Conservation (phyloP, 2,888 invertebrate genomes). For the Drosophila engyochracea region DNA sequence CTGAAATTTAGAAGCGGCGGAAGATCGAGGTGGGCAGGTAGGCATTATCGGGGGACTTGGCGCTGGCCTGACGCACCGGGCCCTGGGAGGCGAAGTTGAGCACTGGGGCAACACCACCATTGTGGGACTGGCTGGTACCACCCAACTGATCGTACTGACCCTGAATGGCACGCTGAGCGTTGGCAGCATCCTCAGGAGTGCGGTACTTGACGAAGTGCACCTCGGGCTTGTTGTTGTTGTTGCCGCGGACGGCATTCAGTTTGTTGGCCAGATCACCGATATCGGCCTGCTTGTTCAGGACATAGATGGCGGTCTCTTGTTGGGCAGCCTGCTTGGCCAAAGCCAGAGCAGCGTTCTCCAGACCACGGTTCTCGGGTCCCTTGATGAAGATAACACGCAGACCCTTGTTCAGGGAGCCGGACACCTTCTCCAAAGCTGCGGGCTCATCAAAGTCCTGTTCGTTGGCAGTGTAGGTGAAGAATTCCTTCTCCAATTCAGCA, state of each 20-base stretch:
- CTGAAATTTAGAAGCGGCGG: constrained; percentile 71
- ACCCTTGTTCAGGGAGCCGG: constrained; percentile 74
- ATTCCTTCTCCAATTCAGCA: constrained; percentile 82
- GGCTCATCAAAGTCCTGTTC: constrained; percentile 80
- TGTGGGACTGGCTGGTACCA: constrained; percentile 64
- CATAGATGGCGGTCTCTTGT: constrained; percentile 82
- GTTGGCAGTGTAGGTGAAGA: constrained; percentile 82
- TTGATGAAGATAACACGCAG: constrained; percentile 84
- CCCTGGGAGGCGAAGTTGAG: constrained; percentile 79
- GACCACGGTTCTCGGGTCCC: constrained; percentile 82
- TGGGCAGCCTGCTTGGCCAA: constrained; percentile 78
- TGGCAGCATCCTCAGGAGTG: constrained; percentile 82
- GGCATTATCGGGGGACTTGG: constrained; percentile 67
- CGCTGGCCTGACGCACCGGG: constrained; percentile 51
- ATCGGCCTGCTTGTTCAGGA: constrained; percentile 82
- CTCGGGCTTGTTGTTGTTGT: constrained; percentile 80
- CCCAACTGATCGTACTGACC: constrained; percentile 77
- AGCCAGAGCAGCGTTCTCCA: constrained; percentile 78
- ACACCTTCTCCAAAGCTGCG: constrained; percentile 59
- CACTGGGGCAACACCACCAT: constrained; percentile 81
- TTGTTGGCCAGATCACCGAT: constrained; percentile 76
- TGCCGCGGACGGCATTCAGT: constrained; percentile 71
- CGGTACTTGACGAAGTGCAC: constrained; percentile 84
- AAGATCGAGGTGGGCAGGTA: constrained; percentile 77
- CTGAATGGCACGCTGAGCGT: constrained; percentile 83